Conservation (phyloP, 2,797 vertebrate genomes). For the Gallinago solitaria region DNA sequence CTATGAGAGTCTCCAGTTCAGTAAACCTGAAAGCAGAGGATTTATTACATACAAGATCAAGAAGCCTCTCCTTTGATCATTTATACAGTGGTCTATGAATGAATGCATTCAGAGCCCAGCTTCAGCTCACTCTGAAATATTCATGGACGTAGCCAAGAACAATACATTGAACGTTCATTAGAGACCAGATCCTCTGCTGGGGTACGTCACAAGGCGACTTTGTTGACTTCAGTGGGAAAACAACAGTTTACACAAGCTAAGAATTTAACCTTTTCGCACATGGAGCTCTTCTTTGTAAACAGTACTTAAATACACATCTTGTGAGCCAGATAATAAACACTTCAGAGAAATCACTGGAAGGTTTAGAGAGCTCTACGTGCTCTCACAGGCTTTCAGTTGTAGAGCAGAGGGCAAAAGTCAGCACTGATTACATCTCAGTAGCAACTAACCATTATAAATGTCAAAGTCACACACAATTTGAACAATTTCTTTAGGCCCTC, state of each 20-base stretch:
- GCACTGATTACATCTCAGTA: not conserved
- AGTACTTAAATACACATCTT: not conserved
- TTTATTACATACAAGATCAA: conserved; percentile 48
- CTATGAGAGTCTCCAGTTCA: conserved; percentile 74
- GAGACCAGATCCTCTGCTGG: conserved; percentile 2
- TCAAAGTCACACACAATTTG: not conserved
- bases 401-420: not conserved
- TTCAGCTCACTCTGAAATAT: conserved; percentile 18
- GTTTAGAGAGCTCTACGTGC: not conserved
- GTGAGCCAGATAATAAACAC: conserved; percentile 8
- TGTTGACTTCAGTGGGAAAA: not conserved
- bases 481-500: not conserved
- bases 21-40: conserved; percentile 78
- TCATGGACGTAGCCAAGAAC: conserved; percentile 20
- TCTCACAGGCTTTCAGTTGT: not conserved
- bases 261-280: not conserved
- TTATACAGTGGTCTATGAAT: conserved; percentile 25
- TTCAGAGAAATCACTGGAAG: not conserved
- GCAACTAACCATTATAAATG: not conserved
- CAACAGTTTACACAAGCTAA: conserved; percentile 22
- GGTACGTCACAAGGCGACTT: not conserved
- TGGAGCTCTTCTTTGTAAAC: conserved; percentile 1
- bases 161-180: not conserved
- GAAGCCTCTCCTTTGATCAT: conserved; percentile 44
- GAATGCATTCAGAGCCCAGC: conserved; percentile 39